Evolutionary conservation across 2,888 invertebrate species (phyloP), one percentile per base, ranked within the genome.

Genomic region (Folsomia manolachei): DNA sequence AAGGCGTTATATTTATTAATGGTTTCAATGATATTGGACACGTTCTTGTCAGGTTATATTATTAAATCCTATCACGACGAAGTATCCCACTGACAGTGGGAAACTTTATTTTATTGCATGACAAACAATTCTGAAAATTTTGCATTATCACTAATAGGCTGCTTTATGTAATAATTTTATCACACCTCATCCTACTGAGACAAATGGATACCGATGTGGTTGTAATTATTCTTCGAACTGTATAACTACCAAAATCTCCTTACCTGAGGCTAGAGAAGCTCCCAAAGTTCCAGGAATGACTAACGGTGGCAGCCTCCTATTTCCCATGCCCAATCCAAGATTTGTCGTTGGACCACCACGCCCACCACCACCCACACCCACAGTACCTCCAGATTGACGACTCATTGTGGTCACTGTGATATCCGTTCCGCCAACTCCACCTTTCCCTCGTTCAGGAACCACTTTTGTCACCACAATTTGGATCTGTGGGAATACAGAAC

Each of bases 391-490:
- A 51, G 53, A 64, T 26, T 53, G 71, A 1, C 76, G 69, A 25
- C 52, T 74, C 74, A 76, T 76, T 39, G 76, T 74, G 2, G 73
- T 72, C 0, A 74, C 72, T n/a, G 71, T 77, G 21, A 66, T 39
- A 1, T 71, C 73, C 4, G 77, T 77, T 25, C 77, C 79, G 1
- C 75, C 77, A 14, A 75, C 74, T 9, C 76, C 78, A 19, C 69
- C 24, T 18, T 72, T 70, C n/a, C 76, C 75, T 27, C 73, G 63
- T 24, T 71, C 74, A 11, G 63, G 25, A 11, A 63, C 70, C 14
- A 79, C 73, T 27, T 75, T 69, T 67, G 75, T 77, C 27, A 79
- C 77, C n/a, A 79, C 77, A 21, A 79, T 79, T 73, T 79, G 79
- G 71, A 79, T 77, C 79, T 79, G 73, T n/a, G 62, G 39, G 23